Base-by-base conservation (phyloP, 2,113 vertebrate genomes). In the Xiphorhynchus elegans region DNA sequence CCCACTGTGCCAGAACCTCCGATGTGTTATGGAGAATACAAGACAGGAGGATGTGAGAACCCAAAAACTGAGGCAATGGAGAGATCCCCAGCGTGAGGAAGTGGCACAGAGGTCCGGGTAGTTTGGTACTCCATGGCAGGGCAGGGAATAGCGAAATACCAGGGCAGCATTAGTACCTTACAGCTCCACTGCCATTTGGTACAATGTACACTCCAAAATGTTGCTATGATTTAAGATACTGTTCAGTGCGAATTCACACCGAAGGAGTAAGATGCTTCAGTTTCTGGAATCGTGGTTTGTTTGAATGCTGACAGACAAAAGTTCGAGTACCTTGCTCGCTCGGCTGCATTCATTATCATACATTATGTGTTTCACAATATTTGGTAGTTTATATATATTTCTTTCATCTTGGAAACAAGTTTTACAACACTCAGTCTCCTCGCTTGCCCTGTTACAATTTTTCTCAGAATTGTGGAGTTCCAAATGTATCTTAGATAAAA, bases 261-360 rank as follows among this genome's bases (percentile, higher is more conserved):
- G n/a, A 69, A 50, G 25, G 28, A 67, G 14, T 53, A 59, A 87
- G 17, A 21, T 17, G 15, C 37, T 84, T n/a, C 39, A 29, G 24
- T 7, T 40, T 44, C 42, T 70, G 52, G 12, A 58, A 13, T 6
- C 1, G 4, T 6, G 21, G 16, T 67, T 78, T 50, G 11, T 12
- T 29, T 89, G 62, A 82, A 79, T 23, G 60, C 26, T 78, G 84
- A 25, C 31, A 49, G 70, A 29, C 49, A 11, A 42, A 66, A 79
- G 21, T 70, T 93, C 7, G 4, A 1, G 0, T 49, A 39, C n/a
- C 42, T 63, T 37, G 13, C 42, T 80, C 8, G 3, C 52, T 60
- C 0, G 0, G 40, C 55, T 24, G 2, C 4, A 1, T 18, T 12
- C 20, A 23, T 5, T 31, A 33, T 63, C 67, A 6, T 3, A 2